These are phyloP conservation scores for Setophaga kirtlandii DNA, from an alignment of 2,113 vertebrate genomes.

Conservation along the genomic window DNA sequence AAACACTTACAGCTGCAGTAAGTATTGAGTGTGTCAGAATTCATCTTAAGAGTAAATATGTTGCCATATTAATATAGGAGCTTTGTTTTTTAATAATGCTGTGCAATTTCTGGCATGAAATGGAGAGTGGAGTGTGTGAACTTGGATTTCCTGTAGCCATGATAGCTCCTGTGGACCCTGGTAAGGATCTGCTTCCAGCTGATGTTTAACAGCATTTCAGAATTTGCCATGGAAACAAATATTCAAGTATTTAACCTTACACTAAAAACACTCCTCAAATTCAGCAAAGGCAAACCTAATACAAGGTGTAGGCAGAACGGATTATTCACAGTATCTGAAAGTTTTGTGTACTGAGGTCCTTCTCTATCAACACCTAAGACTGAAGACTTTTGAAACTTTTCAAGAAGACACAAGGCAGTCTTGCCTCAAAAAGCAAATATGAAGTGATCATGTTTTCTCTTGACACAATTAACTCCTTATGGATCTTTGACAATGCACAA, in stretches of 20 bases:
- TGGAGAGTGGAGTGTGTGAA: background rate
- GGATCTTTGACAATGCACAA: background rate
- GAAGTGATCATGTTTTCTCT: background rate
- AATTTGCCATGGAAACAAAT: background rate
- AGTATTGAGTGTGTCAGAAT: background rate
- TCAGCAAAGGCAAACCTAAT: background rate
- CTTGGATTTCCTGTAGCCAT: background rate
- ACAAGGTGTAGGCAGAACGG: background rate
- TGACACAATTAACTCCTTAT: background rate
- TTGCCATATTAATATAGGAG: background rate
- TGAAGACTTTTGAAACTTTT: background rate
- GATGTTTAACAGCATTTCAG: background rate
- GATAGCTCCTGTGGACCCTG: background rate
- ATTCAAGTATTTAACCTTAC: background rate
- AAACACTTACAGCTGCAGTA: conserved; percentile 40
- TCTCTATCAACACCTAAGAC: background rate
- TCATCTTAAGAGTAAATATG: background rate
- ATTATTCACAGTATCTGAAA: background rate
- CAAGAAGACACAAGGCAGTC: background rate
- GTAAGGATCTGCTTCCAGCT: background rate
- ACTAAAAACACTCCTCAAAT: background rate
- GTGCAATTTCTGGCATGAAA: background rate
- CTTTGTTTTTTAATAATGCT: background rate
- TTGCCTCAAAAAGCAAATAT: background rate
- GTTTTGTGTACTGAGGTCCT: background rate